These are phyloP conservation scores for Rhamphomyia laevipes DNA, from an alignment of 2,888 invertebrate species.

Conservation along the genomic window DNA sequence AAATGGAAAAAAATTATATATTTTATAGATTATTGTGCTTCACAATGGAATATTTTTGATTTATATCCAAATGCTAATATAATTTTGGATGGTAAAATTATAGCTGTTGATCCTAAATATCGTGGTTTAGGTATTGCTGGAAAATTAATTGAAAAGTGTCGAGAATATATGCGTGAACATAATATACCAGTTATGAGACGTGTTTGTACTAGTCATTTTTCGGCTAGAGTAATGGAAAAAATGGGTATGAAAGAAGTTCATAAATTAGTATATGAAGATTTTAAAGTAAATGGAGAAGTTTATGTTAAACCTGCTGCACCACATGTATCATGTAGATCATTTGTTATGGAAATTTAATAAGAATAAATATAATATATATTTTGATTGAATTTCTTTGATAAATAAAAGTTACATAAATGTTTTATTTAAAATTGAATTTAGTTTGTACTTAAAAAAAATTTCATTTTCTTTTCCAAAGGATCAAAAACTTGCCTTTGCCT, in stretches of 20 bases:
- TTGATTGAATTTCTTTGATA: too few species aligned
- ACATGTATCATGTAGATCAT: constrained; percentile 26
- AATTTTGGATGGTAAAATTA: constrained; percentile 17
- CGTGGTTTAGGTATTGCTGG: constrained; percentile 19
- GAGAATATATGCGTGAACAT: constrained; percentile 17
- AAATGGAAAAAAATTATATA: constrained; percentile 38
- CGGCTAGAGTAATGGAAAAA: constrained; percentile 52
- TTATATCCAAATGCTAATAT: constrained; percentile 25
- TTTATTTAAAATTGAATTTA: too few species aligned
- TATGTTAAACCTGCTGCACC: constrained; percentile 49
- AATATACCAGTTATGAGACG: constrained; percentile 41
- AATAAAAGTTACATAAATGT: too few species aligned
- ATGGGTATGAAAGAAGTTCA: constrained; percentile 33
- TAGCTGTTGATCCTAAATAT: constrained; percentile 17
- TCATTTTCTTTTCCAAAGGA: too few species aligned
- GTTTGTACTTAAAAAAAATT: too few species aligned
- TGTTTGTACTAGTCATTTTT: constrained; percentile 59
- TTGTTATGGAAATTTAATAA: neutral
- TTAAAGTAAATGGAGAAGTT: constrained; percentile 42
- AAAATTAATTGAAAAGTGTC: constrained; percentile 12
- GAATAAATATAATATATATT: too few species aligned
- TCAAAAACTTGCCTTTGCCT: too few species aligned
- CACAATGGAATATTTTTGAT: constrained; percentile 28
- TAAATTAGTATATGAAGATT: too few species aligned
- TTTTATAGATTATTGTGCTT: constrained; percentile 34